Base-by-base conservation (phyloP, 2,888 invertebrate species). In the Acanthopleura granulata region DNA sequence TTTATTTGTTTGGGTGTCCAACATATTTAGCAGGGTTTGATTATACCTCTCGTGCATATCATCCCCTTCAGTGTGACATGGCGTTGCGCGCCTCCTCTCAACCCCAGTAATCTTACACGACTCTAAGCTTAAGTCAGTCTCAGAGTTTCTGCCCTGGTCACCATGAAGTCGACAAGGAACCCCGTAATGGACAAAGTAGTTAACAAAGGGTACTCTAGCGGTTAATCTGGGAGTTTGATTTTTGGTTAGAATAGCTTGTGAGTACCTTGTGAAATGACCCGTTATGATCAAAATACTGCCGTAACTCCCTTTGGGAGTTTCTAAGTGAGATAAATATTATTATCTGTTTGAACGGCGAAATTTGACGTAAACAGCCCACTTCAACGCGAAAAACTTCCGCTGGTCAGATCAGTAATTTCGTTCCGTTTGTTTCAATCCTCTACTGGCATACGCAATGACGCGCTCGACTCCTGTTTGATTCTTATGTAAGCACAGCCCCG, bases 401-500 rank as follows among this genome's bases (percentile, higher is more conserved):
- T 77, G 75, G 62, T 78, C 75, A 0, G 78, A 72, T 40, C 73
- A 72, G 40, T 77, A 80, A 49, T 79, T 81, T 16, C 49, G 61
- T 50, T 81, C 81, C n/a, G 77, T 29, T 57, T 74, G 75, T 50
- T 74, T 79, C 0, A 80, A 50, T 6, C 74, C 72, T 11, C 80
- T 62, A 72, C 80, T 79, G 0, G 77, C 80, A 73, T 79, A 82
- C 27, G 76, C 73, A n/a, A 81, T 77, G 18, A 80, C 77, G 14
- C 79, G 62, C 49, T 78, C 78, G 18, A 51, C 1, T n/a, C n/a
- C n/a, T n/a, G n/a, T n/a, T n/a, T n/a, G n/a, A n/a, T n/a, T n/a
- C n/a, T 81, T 79, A 14, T 77, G 76, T 1, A 81, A n/a, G 72
- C 1, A 82, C 82, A 18, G 74, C 79, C 0, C 82, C 79, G 16